Evolutionary conservation across 1,140 invertebrate genomes (phyloP).

Genomic region (Drosophila pectinifera): DNA sequence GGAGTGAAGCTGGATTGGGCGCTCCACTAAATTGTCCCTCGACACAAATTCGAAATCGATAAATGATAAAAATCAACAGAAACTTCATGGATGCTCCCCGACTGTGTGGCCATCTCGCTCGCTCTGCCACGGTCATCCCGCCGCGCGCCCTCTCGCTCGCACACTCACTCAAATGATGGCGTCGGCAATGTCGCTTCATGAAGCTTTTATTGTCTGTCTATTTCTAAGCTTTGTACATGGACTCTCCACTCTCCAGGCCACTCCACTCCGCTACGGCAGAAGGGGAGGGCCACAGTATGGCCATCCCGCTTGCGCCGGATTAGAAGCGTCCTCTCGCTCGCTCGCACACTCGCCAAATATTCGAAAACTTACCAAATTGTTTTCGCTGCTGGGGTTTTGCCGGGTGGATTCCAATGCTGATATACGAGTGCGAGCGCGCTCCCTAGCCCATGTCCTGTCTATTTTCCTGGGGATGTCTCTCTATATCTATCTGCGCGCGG

Average conservation of each 20-base stretch:
- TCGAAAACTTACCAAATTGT: constrained; percentile 83
- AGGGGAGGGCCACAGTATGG: constrained; percentile 42
- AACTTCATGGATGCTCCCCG: constrained; percentile 71
- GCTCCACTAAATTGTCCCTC: constrained; percentile 79
- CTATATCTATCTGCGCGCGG: constrained; percentile 50
- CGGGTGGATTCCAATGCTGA: constrained; percentile 82
- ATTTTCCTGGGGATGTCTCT: constrained; percentile 60
- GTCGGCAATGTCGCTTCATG: constrained; percentile 74
- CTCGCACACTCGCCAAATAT: constrained; percentile 62
- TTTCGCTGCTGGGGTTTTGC: constrained; percentile 79
- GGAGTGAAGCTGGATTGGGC: constrained; percentile 13
- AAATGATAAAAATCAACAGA: constrained; percentile 85
- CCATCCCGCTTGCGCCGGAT: constrained; percentile 47
- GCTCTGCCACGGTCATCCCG: not conserved
- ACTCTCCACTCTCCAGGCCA: constrained; percentile 40
- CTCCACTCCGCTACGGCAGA: not conserved
- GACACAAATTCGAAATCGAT: constrained; percentile 84
- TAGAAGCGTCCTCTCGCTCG: constrained; percentile 28
- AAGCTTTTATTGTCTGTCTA: constrained; percentile 84
- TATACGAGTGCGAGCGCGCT: constrained; percentile 61
- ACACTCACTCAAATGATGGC: constrained; percentile 61
- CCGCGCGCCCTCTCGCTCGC: constrained; percentile 28
- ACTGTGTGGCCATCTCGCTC: constrained; percentile 19
- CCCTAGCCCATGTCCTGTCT: constrained; percentile 32
- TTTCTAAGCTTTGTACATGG: constrained; percentile 84